Conservation (phyloP, 2,888 invertebrate species). For the Gastrophysa polygoni region DNA sequence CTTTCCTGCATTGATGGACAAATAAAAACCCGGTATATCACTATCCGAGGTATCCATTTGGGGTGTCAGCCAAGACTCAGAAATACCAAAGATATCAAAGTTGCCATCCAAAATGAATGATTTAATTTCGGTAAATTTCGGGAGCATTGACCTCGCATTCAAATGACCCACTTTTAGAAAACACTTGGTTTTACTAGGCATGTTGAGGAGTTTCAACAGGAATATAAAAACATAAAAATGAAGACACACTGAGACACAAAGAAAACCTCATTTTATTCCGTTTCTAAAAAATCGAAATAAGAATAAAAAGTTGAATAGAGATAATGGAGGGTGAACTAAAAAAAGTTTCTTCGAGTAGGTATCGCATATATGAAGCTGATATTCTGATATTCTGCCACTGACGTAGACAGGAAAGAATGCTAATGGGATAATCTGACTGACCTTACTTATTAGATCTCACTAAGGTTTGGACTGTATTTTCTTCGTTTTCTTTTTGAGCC, state of each 20-base stretch:
- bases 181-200: background rate
- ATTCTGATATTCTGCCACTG: too few relatives aligned
- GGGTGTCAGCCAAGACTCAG: conserved; percentile 4
- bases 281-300: background rate
- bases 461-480: background rate
- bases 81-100: background rate
- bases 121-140: conserved; percentile 7
- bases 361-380: too few relatives aligned
- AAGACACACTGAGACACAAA: background rate
- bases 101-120: background rate
- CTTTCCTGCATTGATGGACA: background rate
- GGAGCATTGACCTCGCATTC: conserved; percentile 8
- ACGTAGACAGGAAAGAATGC: too few relatives aligned
- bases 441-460: background rate
- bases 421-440: too few relatives aligned
- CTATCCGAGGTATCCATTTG: background rate
- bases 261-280: background rate
- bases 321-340: background rate
- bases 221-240: background rate
- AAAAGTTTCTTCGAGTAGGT: background rate
- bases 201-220: background rate
- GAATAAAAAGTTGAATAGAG: background rate
- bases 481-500: too few relatives aligned
- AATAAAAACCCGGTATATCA: background rate
- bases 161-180: conserved; percentile 5